Evolutionary conservation across 2,888 invertebrate species (phyloP).

Genomic region (Lepidochrysops patricia): DNA sequence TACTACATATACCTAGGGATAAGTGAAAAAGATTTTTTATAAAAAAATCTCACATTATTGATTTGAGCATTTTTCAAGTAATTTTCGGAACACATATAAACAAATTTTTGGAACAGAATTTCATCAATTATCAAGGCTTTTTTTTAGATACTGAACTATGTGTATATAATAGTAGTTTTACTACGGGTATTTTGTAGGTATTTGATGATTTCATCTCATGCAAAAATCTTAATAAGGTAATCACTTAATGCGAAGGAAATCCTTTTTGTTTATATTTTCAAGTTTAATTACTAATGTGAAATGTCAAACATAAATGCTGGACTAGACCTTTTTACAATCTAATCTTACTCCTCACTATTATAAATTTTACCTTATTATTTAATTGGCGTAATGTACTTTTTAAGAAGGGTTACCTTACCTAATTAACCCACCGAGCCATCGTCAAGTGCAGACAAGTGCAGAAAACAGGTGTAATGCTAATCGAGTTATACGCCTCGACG

Average conservation of each 20-base stretch:
- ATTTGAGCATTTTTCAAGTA: too few species aligned
- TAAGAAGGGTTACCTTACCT: background rate
- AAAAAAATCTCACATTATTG: too few species aligned
- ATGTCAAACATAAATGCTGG: too few species aligned
- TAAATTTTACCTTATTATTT: background rate
- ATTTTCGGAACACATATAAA: too few species aligned
- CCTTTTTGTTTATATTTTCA: background rate
- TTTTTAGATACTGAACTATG: too few species aligned
- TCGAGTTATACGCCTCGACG: constrained; percentile 24
- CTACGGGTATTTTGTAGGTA: too few species aligned
- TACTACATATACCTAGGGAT: too few species aligned
- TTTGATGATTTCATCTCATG: background rate
- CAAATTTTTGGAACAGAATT: too few species aligned
- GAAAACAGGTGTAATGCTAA: constrained; percentile 7
- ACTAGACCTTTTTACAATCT: too few species aligned
- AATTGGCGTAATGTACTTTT: background rate
- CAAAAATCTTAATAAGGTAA: background rate
- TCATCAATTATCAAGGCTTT: too few species aligned
- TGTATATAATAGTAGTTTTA: too few species aligned
- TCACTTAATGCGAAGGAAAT: background rate
- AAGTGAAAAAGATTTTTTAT: too few species aligned
- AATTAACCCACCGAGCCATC: background rate
- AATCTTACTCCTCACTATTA: background rate
- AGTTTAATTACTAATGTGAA: background rate
- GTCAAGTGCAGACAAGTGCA: constrained; percentile 7